Evolutionary conservation across 2,888 invertebrate genomes (phyloP), one percentile per base, ranked within the genome.

Genomic region (Ornithoptera alexandrae): DNA sequence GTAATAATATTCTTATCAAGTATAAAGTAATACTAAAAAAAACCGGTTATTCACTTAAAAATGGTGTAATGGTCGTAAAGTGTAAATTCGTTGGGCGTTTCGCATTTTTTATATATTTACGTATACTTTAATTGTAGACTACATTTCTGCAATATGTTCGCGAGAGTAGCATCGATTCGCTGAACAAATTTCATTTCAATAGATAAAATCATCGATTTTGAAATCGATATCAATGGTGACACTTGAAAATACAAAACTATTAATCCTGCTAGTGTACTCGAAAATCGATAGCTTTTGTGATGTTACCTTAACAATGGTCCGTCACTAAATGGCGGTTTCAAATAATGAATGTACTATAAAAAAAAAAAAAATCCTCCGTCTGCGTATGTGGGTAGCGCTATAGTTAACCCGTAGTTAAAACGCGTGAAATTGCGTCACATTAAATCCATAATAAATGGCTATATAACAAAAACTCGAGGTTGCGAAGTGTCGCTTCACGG

Each of bases 401-500:
- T 74, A 77, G 46, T 79, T 75, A 83, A 84, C 82, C 30, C 78
- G 80, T 78, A 84, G 74, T 86, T 85, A 88, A 88, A 82, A 86
- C 75, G 84, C 92, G 84, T 92, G 84, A 90, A 92, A 92, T 92
- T 89, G 84, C 86, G 88, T 90, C 90, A 90, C 85, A 78, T 86
- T 85, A 77, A 79, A 79, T 83, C 75, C 69, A 69, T 71, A 75
- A 71, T 72, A 72, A 71, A 70, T 73, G 72, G 72, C 74, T 75
- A 82, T 3, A 30, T 84, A 83, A 85, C 79, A 67, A 71, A 67
- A 57, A 75, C 69, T 72, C 64, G 69, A 72, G 62, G 46, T 75
- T 73, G 73, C 75, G 71, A 71, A 67, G 60, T 72, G 69, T 73
- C 65, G 68, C 36, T 42, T 59, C 70, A 68, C 65, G 74, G 73